Evolutionary conservation across 2,888 invertebrate species (phyloP).

Genomic region (Chrysina gloriosa): DNA sequence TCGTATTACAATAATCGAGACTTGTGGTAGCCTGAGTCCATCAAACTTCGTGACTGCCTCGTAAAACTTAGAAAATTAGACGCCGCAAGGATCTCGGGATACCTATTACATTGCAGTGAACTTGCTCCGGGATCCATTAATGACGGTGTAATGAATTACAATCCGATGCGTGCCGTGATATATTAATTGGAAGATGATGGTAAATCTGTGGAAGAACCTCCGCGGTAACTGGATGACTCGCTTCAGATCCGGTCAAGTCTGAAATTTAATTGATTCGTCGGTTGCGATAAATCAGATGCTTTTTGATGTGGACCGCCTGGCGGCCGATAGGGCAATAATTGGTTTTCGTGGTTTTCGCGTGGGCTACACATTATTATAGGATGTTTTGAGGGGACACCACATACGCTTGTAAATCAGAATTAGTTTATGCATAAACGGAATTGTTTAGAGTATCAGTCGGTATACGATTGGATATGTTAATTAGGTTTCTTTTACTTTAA

Average conservation of each 20-base stretch:
- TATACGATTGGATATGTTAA: too few species aligned
- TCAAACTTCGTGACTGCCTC: neutral
- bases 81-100: neutral
- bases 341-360: neutral
- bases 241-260: slow-evolving; percentile 51
- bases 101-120: neutral
- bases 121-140: neutral
- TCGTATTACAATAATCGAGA: neutral
- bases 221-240: neutral
- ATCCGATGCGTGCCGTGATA: neutral
- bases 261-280: slow-evolving; percentile 58
- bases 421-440: too few species aligned
- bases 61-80: slow-evolving; percentile 2
- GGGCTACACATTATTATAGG: neutral
- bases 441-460: too few species aligned
- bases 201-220: neutral
- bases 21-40: neutral
- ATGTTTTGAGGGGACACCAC: too few species aligned
- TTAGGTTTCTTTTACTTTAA: too few species aligned
- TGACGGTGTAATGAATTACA: neutral
- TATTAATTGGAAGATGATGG: neutral
- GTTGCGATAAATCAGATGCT: slow-evolving; percentile 54
- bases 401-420: too few species aligned
- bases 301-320: slow-evolving; percentile 51
- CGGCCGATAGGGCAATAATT: slow-evolving; percentile 8